phyloP scores from a whole-genome alignment of 2,888 invertebrate genomes.

The Conops quadrifasciatus region DNA sequence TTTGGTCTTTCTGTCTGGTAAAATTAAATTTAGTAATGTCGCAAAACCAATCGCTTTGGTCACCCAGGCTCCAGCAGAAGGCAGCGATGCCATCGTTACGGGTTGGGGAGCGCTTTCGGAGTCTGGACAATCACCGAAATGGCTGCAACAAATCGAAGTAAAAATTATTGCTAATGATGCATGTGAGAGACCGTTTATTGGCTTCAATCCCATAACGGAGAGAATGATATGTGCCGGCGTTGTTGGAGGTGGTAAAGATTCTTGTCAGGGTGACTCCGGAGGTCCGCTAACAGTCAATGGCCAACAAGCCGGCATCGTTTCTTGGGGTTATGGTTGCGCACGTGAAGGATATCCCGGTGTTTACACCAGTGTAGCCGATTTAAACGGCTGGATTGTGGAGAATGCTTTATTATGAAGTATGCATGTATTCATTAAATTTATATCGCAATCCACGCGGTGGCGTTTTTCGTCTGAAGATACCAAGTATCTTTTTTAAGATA shows the following conservation, averaged over 20 bases:
- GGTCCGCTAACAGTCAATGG: conserved; percentile 57
- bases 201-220: conserved; percentile 49
- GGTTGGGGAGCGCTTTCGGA: conserved; percentile 56
- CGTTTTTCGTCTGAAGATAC: too few species aligned
- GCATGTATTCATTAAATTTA: too few species aligned
- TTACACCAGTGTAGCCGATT: conserved; percentile 52
- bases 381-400: conserved; percentile 48
- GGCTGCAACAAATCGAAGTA: neutral
- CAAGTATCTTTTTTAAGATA: too few species aligned
- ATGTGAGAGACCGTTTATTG: conserved; percentile 38
- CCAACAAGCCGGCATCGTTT: conserved; percentile 59
- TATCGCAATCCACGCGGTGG: too few species aligned
- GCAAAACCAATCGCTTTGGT: conserved; percentile 71
- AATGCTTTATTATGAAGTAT: neutral
- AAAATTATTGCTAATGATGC: neutral
- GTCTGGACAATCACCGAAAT: conserved; percentile 24
- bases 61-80: conserved; percentile 57
- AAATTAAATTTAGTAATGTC: conserved; percentile 66
- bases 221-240: conserved; percentile 58
- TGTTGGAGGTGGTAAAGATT: conserved; percentile 55
- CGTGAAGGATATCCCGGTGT: conserved; percentile 50
- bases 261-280: conserved; percentile 64
- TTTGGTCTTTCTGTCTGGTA: conserved; percentile 67
- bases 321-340: conserved; percentile 63
- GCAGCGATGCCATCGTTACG: conserved; percentile 47